phyloP scores from a whole-genome alignment of 2,797 vertebrate genomes.

The Onychomys leucogaster region DNA sequence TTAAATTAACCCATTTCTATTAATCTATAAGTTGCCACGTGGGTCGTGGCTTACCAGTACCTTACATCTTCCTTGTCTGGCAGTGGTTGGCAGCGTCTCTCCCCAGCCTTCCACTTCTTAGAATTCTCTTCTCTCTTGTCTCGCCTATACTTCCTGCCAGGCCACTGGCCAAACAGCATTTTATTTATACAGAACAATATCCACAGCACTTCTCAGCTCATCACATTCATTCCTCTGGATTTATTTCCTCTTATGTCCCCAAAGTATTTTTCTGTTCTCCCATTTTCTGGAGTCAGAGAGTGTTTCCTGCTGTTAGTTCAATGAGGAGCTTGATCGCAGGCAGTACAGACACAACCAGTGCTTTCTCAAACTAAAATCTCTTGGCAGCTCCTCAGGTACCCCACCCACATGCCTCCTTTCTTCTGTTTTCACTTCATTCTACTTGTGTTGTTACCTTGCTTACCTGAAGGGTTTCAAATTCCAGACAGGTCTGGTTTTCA shows the following conservation, averaged over 20 bases:
- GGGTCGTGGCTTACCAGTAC: too few species aligned
- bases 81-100: too few species aligned
- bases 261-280: neutral
- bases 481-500: slow-evolving; percentile 7
- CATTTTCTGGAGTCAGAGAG: neutral
- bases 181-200: too few species aligned
- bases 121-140: too few species aligned
- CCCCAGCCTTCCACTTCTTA: too few species aligned
- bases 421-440: neutral
- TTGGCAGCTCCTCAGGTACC: neutral
- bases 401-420: too few species aligned
- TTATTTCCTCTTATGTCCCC: neutral
- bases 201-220: too few species aligned
- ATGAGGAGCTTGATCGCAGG: neutral
- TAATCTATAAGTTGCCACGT: too few species aligned
- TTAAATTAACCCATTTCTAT: too few species aligned
- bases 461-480: neutral
- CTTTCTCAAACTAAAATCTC: neutral
- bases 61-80: too few species aligned
- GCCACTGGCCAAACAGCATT: too few species aligned
- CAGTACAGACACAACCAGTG: neutral
- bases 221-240: neutral
- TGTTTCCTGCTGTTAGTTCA: neutral
- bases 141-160: too few species aligned
- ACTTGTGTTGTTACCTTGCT: neutral